These are phyloP conservation scores for Leptopilina myrica DNA, from an alignment of 2,888 invertebrate species.

Conservation along the genomic window DNA sequence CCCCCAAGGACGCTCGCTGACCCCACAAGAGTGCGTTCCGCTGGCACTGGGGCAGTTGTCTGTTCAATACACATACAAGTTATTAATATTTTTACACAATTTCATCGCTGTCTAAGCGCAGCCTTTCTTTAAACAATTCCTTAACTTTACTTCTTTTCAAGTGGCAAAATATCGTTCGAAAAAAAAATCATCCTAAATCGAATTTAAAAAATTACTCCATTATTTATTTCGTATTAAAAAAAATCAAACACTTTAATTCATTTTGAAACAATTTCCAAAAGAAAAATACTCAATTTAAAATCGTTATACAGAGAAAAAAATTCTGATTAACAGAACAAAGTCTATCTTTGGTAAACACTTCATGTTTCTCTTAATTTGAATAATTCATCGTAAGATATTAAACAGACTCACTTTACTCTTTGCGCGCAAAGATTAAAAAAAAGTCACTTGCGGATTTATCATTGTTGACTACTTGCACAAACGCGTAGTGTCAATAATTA, in stretches of 20 bases:
- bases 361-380: background rate
- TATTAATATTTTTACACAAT: conserved; percentile 13
- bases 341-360: conserved; percentile 1
- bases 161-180: conserved; percentile 22
- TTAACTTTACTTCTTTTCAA: background rate
- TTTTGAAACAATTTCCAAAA: too few relatives aligned
- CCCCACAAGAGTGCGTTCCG: conserved; percentile 80
- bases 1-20: conserved; percentile 80
- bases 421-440: background rate
- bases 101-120: too few relatives aligned
- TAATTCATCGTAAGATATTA: background rate
- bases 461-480: too few relatives aligned
- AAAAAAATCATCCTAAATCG: too few relatives aligned
- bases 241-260: too few relatives aligned
- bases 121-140: too few relatives aligned
- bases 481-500: background rate
- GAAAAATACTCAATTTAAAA: too few relatives aligned
- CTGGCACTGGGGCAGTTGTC: conserved; percentile 80
- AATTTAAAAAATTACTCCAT: too few relatives aligned
- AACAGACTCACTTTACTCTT: background rate
- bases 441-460: too few relatives aligned
- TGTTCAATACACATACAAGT: conserved; percentile 53
- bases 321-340: too few relatives aligned
- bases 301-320: background rate
- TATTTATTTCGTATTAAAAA: too few relatives aligned